A percentile compares a stretch with the other conserved stretches of the same genome.
Evolutionary conservation across 2,888 invertebrate genomes (phyloP).

Genomic region (Saturnia japonica): DNA sequence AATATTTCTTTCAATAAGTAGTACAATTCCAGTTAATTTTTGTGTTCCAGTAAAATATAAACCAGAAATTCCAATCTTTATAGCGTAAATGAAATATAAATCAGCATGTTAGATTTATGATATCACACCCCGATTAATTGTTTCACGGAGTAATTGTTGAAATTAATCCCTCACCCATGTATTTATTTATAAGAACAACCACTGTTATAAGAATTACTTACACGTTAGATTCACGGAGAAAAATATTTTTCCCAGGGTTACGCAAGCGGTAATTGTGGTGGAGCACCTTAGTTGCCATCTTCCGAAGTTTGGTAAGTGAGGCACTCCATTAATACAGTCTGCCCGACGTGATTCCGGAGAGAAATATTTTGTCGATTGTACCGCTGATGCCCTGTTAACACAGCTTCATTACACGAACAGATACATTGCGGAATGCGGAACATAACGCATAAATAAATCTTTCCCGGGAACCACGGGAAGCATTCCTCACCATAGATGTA

Average conservation of each 20-base stretch:
- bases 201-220: slow-evolving; percentile 76
- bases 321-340: slow-evolving; percentile 80
- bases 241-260: slow-evolving; percentile 82
- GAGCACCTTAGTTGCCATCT: slow-evolving; percentile 82
- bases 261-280: slow-evolving; percentile 82
- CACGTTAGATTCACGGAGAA: slow-evolving; percentile 82
- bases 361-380: slow-evolving; percentile 82
- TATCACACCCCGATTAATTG: slow-evolving; percentile 61
- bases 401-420: slow-evolving; percentile 69
- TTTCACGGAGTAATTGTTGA: slow-evolving; percentile 62
- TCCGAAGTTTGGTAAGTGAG: slow-evolving; percentile 82
- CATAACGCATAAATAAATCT: slow-evolving; percentile 81
- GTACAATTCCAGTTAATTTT: slow-evolving; percentile 52
- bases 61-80: slow-evolving; percentile 53
- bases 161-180: slow-evolving; percentile 46
- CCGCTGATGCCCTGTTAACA: slow-evolving; percentile 73
- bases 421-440: slow-evolving; percentile 78
- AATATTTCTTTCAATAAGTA: slow-evolving; percentile 52
- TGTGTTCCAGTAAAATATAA: slow-evolving; percentile 51
- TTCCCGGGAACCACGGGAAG: slow-evolving; percentile 80
- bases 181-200: slow-evolving; percentile 66
- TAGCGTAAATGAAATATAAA: slow-evolving; percentile 55
- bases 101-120: slow-evolving; percentile 72
- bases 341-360: slow-evolving; percentile 82
- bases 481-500: slow-evolving; percentile 72